Conservation (phyloP, 2,888 invertebrate genomes). For the Rotaria sp. region DNA sequence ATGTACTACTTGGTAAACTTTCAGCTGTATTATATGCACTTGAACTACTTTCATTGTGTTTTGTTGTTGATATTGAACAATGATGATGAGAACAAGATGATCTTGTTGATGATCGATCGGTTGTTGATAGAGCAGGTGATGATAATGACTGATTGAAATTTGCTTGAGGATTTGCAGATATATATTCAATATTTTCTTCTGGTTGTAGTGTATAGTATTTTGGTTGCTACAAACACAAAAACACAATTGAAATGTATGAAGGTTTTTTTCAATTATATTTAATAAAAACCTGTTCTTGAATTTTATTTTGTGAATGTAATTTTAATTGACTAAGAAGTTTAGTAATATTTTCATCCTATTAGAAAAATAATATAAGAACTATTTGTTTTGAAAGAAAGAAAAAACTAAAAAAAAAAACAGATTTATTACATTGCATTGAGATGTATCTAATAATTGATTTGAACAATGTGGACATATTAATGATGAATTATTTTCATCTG, state of each 20-base stretch:
- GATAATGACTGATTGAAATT: not conserved
- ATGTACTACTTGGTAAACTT: constrained; percentile 19
- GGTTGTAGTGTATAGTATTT: constrained; percentile 19
- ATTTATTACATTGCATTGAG: not conserved
- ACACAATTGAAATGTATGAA: no score
- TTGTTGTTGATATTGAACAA: not conserved
- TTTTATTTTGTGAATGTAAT: not conserved
- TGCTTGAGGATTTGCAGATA: not conserved
- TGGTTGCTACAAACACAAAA: not conserved
- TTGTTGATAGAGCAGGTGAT: not conserved
- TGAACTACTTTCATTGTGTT: constrained; percentile 27
- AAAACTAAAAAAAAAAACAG: not conserved
- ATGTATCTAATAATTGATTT: not conserved
- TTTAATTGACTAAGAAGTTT: not conserved
- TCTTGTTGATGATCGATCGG: constrained; percentile 7
- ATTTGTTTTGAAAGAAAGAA: not conserved
- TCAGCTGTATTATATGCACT: constrained; percentile 29
- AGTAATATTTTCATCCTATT: not conserved
- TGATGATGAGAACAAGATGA: not conserved
- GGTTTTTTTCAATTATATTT: not conserved
- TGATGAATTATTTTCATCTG: not conserved
- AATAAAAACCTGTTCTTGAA: not conserved
- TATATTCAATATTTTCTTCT: not conserved
- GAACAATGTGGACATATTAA: not conserved
- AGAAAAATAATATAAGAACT: not conserved